phyloP scores from a whole-genome alignment of 2,113 vertebrate genomes.

The Cinclus mexicanus region DNA sequence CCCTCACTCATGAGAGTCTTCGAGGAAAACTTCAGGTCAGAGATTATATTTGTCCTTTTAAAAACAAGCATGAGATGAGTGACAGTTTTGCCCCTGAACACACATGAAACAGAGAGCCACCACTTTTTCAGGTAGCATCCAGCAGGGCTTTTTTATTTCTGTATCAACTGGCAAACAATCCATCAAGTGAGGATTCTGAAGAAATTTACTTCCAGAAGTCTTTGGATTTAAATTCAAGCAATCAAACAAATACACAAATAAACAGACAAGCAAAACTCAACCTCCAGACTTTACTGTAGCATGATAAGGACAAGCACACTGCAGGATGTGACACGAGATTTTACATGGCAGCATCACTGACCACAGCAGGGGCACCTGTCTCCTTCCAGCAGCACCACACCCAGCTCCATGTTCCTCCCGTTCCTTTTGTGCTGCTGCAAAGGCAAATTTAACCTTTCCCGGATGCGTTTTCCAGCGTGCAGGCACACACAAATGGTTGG shows the following conservation, averaged over 20 bases:
- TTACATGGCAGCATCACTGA: background rate
- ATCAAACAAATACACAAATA: background rate
- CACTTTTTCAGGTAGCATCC: background rate
- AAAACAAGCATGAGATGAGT: background rate
- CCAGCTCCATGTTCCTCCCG: background rate
- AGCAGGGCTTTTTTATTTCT: background rate
- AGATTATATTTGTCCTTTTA: background rate
- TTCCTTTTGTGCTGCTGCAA: background rate
- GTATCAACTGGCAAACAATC: background rate
- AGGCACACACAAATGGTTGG: background rate
- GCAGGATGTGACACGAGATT: accelerated
- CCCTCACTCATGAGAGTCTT: background rate
- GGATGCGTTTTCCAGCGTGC: background rate
- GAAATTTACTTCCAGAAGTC: background rate
- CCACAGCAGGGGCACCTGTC: background rate
- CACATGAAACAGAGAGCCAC: background rate
- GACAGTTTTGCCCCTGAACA: background rate
- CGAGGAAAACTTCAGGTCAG: background rate
- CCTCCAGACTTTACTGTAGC: background rate
- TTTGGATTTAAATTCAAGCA: background rate
- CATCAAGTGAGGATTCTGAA: background rate
- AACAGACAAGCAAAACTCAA: background rate
- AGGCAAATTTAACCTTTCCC: background rate
- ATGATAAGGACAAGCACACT: background rate
- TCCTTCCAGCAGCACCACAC: background rate